Evolutionary conservation across 2,888 invertebrate species (phyloP).

Genomic region (Pseudanteris insignis): DNA sequence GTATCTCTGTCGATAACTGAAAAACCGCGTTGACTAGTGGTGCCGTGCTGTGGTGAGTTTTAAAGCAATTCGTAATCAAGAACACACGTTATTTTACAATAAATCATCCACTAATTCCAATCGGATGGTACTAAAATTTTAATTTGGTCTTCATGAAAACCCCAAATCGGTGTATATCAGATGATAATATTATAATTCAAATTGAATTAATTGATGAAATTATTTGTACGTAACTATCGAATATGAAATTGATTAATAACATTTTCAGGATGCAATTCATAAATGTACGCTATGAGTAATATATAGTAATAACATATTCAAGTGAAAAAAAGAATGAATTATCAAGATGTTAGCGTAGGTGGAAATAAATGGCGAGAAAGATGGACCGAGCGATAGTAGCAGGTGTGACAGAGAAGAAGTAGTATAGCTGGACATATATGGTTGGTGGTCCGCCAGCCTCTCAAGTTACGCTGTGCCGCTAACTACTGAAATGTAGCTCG

Average conservation of each 20-base stretch:
- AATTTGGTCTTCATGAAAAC: too few species aligned
- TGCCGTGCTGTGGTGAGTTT: slow-evolving; percentile 20
- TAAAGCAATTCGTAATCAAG: slow-evolving; percentile 11
- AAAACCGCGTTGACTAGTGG: slow-evolving; percentile 19
- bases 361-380: slow-evolving; percentile 37
- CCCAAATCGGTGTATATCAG: too few species aligned
- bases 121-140: background rate
- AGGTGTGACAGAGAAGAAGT: slow-evolving; percentile 56
- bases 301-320: too few species aligned
- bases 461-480: slow-evolving; percentile 64
- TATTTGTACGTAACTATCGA: too few species aligned
- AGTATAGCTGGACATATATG: slow-evolving; percentile 65
- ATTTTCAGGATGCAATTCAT: too few species aligned
- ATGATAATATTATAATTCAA: too few species aligned
- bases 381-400: slow-evolving; percentile 25
- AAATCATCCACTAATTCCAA: slow-evolving; percentile 15
- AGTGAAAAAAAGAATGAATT: slow-evolving; percentile 16
- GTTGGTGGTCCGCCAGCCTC: slow-evolving; percentile 63
- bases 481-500: slow-evolving; percentile 54
- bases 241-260: background rate
- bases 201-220: too few species aligned
- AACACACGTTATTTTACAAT: slow-evolving; percentile 3
- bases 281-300: too few species aligned
- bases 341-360: slow-evolving; percentile 29
- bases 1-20: slow-evolving; percentile 24